Conservation (phyloP, 2,888 invertebrate species). For the Pachliopta kotzebuea region DNA sequence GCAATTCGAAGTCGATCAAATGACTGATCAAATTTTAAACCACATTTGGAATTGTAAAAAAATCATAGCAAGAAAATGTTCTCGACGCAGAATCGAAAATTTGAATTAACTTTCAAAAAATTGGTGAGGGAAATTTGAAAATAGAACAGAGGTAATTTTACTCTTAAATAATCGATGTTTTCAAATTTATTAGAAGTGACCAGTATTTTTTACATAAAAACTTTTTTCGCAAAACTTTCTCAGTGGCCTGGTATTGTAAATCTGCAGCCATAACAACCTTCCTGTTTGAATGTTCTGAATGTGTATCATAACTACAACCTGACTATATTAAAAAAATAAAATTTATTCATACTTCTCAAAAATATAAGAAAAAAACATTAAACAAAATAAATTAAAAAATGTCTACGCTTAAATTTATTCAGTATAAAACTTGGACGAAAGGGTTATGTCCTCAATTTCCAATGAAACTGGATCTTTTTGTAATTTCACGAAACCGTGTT, state of each 20-base stretch:
- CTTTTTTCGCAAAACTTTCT: too few relatives aligned
- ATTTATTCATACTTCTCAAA: neutral
- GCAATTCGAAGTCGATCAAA: too few relatives aligned
- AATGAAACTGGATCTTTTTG: conserved; percentile 50
- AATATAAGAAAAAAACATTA: conserved; percentile 8
- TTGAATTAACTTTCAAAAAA: neutral
- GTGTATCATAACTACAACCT: too few relatives aligned
- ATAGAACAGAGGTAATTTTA: too few relatives aligned
- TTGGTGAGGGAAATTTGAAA: neutral
- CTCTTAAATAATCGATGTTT: too few relatives aligned
- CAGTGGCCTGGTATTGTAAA: too few relatives aligned
- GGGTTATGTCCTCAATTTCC: conserved; percentile 51
- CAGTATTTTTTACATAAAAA: too few relatives aligned
- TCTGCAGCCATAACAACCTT: too few relatives aligned
- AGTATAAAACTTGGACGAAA: conserved; percentile 49
- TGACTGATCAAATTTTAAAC: neutral
- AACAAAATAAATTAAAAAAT: conserved; percentile 27
- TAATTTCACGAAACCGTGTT: conserved; percentile 55
- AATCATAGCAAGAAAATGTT: neutral
- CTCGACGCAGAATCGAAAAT: neutral
- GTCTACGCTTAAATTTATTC: conserved; percentile 10
- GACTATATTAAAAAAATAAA: conserved; percentile 2
- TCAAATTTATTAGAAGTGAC: too few relatives aligned
- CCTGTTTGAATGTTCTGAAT: too few relatives aligned
- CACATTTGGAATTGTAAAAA: neutral